Conservation (phyloP, 1,140 invertebrate genomes). For the Lordiphosa stackelbergi region DNA sequence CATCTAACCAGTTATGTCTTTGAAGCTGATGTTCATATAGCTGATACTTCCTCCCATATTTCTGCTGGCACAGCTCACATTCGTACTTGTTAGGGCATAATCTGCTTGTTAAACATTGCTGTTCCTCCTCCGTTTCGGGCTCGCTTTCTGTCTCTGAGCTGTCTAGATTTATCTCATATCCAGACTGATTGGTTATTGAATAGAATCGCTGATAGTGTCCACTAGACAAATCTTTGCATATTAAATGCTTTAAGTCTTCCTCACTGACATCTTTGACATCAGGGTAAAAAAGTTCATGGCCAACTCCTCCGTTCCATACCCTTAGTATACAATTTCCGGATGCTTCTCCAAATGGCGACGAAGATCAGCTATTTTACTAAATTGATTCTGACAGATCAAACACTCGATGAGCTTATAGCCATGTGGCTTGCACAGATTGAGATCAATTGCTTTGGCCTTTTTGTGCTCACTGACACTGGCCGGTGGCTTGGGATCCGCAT, state of each 20-base stretch:
- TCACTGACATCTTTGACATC: slow-evolving; percentile 48
- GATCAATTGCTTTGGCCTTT: slow-evolving; percentile 57
- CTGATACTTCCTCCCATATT: slow-evolving; percentile 75
- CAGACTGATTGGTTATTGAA: slow-evolving; percentile 59
- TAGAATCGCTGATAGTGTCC: slow-evolving; percentile 61
- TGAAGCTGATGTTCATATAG: slow-evolving; percentile 60
- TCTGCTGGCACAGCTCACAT: slow-evolving; percentile 78
- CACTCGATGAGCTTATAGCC: slow-evolving; percentile 66
- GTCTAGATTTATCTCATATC: slow-evolving; percentile 61
- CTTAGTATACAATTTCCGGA: slow-evolving; percentile 35
- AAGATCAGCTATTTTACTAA: slow-evolving; percentile 55
- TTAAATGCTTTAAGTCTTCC: slow-evolving; percentile 37
- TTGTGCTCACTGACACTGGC: slow-evolving; percentile 54
- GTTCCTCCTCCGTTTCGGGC: slow-evolving; percentile 5
- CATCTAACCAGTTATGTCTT: slow-evolving; percentile 57
- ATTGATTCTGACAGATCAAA: slow-evolving; percentile 65
- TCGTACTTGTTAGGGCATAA: slow-evolving; percentile 24
- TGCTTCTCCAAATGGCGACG: slow-evolving; percentile 50
- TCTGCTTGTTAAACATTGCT: too few relatives aligned
- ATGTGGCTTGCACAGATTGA: slow-evolving; percentile 61
- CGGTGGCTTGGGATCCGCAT: slow-evolving; percentile 51
- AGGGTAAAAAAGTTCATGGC: slow-evolving; percentile 59
- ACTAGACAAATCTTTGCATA: slow-evolving; percentile 39
- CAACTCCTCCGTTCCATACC: slow-evolving; percentile 27
- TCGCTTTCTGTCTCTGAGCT: slow-evolving; percentile 63